A percentile compares a stretch with the other conserved stretches of the same genome.
Conservation (phyloP, 2,888 invertebrate genomes). For the Ditula angustiorana region DNA sequence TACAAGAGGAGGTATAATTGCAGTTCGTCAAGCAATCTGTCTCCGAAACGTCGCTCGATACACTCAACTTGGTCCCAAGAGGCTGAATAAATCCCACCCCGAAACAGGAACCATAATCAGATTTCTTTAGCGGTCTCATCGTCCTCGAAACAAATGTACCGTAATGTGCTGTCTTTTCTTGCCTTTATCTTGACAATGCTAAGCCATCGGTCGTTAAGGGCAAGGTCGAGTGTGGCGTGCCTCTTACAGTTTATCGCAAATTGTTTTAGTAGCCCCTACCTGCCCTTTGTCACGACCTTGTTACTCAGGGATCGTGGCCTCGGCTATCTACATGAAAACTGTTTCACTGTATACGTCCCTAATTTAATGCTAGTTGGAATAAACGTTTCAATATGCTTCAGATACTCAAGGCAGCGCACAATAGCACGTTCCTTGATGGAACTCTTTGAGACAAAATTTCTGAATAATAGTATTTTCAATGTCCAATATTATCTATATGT, state of each 20-base stretch:
- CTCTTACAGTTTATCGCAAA: slow-evolving; percentile 60
- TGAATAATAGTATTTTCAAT: too few species aligned
- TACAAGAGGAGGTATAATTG: too few species aligned
- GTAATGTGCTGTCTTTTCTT: slow-evolving; percentile 2
- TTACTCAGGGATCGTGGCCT: slow-evolving; percentile 15
- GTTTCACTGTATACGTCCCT: slow-evolving; percentile 3
- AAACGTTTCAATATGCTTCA: neutral
- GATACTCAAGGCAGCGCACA: neutral
- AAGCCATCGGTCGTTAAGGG: slow-evolving; percentile 56
- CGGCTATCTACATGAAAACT: slow-evolving; percentile 16
- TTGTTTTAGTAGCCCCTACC: slow-evolving; percentile 49
- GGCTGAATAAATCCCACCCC: neutral
- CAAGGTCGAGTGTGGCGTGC: slow-evolving; percentile 72
- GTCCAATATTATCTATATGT: too few species aligned
- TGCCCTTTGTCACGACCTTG: slow-evolving; percentile 59
- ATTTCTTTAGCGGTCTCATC: neutral
- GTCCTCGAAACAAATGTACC: slow-evolving; percentile 18
- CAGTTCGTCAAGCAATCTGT: too few species aligned
- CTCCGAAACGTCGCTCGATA: too few species aligned
- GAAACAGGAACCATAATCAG: neutral
- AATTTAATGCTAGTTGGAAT: neutral
- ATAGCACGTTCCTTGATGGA: too few species aligned
- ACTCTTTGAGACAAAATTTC: too few species aligned
- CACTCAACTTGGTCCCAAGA: neutral
- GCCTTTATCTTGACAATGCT: slow-evolving; percentile 45